Percentiles rank a stretch among this genome's conserved stretches.
Conservation (phyloP, 2,888 invertebrate genomes). For the Tenthredo livida region DNA sequence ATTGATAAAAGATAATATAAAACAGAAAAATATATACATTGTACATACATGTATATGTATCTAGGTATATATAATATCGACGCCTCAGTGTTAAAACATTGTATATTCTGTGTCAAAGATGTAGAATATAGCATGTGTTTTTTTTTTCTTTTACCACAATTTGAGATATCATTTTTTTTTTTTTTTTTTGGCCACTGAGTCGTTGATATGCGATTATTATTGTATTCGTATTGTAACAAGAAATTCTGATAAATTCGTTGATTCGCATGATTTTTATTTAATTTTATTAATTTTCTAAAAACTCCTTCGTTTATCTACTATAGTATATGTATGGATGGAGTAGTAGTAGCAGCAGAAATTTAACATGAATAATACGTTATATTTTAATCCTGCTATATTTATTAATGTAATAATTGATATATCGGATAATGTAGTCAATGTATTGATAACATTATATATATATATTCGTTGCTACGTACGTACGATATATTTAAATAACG, state of each 20-base stretch:
- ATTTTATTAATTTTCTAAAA: background rate
- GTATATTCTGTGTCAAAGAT: no score
- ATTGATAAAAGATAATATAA: constrained; percentile 9
- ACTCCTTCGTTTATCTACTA: background rate
- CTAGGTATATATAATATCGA: no score
- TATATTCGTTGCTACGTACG: background rate
- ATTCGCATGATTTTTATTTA: constrained; percentile 10
- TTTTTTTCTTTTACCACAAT: no score
- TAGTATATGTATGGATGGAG: constrained; percentile 4
- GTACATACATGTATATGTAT: background rate
- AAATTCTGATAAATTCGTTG: constrained; percentile 45
- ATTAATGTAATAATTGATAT: constrained; percentile 40
- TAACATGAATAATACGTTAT: background rate
- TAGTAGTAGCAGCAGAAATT: constrained; percentile 15
- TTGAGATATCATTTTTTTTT: no score
- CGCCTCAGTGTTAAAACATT: no score
- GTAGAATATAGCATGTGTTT: no score
- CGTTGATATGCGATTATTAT: background rate
- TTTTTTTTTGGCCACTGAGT: no score
- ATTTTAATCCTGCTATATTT: constrained; percentile 31
- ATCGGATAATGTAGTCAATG: background rate
- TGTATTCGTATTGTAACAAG: background rate
- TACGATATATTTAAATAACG: background rate
- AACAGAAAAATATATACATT: background rate
- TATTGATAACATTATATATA: background rate